phyloP scores from a whole-genome alignment of 30 jellyfish, hydroid and myxozoan genomes.

The Hydra vulgaris region DNA sequence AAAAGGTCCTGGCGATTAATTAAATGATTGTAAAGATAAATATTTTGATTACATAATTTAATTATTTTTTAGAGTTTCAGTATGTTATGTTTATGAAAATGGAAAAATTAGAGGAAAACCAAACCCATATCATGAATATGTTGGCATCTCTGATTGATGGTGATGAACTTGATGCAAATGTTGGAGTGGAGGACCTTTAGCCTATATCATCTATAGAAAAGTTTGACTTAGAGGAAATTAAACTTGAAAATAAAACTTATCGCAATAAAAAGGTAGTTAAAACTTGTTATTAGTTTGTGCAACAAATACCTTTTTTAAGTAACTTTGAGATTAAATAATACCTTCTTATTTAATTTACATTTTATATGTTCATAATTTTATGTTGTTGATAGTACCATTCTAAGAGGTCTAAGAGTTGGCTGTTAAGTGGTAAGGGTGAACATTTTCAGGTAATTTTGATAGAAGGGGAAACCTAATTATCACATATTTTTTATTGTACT shows the following conservation, averaged over 20 bases:
- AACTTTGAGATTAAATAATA: neutral
- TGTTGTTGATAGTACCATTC: neutral
- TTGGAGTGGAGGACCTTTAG: neutral
- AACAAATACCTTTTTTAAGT: neutral
- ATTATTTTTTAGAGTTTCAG: conserved; percentile 5
- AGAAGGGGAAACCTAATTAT: neutral
- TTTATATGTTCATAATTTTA: neutral
- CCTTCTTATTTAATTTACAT: neutral
- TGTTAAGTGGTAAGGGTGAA: neutral
- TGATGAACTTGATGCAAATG: neutral
- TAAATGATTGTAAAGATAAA: neutral
- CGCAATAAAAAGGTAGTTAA: neutral
- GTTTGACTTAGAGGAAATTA: neutral
- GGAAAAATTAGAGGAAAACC: neutral
- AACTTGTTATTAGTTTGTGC: neutral
- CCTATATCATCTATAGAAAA: neutral
- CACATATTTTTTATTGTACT: neutral
- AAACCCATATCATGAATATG: neutral
- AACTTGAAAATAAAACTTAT: neutral
- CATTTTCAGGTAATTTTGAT: neutral
- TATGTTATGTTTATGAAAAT: conserved; percentile 2
- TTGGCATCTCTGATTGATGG: conserved; percentile 1
- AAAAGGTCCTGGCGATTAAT: neutral
- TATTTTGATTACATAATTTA: neutral
- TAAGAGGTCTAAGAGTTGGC: neutral